Conservation (phyloP, 2,113 vertebrate species). For the Corythaeola cristata region DNA sequence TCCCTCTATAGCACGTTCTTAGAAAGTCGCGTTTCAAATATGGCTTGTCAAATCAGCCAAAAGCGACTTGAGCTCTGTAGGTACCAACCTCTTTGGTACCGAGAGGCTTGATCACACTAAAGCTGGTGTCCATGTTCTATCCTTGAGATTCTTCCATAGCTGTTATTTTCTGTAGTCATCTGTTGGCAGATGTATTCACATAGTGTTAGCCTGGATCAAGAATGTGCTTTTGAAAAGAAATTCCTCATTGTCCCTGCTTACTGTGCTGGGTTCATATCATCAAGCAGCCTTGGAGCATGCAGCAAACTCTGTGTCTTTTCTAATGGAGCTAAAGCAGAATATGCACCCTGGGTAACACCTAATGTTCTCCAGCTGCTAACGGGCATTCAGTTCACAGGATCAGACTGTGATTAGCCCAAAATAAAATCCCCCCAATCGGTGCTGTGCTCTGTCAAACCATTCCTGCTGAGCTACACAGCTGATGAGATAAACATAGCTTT, state of each 20-base stretch:
- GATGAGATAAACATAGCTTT: conserved; percentile 54
- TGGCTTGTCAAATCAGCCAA: neutral
- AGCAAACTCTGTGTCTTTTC: neutral
- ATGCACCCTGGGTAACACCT: neutral
- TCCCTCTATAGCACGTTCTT: neutral
- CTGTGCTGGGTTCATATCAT: neutral
- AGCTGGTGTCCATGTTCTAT: neutral
- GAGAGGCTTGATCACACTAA: neutral
- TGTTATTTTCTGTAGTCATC: neutral
- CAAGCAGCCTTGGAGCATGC: neutral
- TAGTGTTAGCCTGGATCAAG: neutral
- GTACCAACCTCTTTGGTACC: neutral
- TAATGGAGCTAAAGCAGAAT: neutral
- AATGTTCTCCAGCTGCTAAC: neutral
- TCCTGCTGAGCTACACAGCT: conserved; percentile 26
- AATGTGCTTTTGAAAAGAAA: conserved; percentile 1
- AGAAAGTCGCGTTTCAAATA: neutral
- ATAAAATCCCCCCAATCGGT: neutral
- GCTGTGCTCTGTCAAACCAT: conserved; percentile 9
- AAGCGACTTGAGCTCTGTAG: neutral
- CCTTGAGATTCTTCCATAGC: neutral
- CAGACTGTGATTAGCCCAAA: neutral
- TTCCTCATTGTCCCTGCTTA: neutral
- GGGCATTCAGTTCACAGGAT: neutral
- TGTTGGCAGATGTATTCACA: neutral